Evolutionary conservation across 2,797 vertebrate species (phyloP).

Genomic region (Lindbergichthys nudifrons): DNA sequence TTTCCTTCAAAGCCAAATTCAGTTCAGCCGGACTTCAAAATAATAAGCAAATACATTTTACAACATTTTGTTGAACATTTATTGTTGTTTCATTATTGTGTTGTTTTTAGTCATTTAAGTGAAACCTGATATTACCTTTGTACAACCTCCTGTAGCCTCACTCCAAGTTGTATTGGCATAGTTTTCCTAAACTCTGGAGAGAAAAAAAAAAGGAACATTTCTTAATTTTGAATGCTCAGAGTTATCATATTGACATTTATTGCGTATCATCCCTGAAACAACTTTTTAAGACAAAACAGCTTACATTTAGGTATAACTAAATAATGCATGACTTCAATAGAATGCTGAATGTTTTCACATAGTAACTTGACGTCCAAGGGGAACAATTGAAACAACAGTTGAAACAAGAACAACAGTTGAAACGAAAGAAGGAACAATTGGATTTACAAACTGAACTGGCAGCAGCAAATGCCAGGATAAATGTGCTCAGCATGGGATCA

Average conservation of each 20-base stretch:
- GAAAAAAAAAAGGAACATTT: conserved; percentile 1
- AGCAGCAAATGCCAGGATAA: too few species aligned
- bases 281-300: too few species aligned
- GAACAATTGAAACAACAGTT: too few species aligned
- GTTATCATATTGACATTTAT: neutral
- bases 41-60: neutral
- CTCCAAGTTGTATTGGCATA: conserved; percentile 78
- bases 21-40: conserved; percentile 78
- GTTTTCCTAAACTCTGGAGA: conserved; percentile 72
- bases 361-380: too few species aligned
- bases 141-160: conserved; percentile 79
- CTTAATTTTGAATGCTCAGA: neutral
- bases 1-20: conserved; percentile 72
- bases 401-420: too few species aligned
- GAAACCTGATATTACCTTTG: conserved; percentile 64
- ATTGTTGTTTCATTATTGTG: neutral
- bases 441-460: too few species aligned
- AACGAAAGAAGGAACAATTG: too few species aligned
- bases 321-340: too few species aligned
- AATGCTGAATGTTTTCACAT: too few species aligned
- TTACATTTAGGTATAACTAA: too few species aligned
- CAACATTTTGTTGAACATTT: conserved; percentile 6
- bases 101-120: neutral
- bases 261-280: fast-evolving
- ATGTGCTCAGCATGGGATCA: too few species aligned